phyloP scores from a whole-genome alignment of 1,140 invertebrate species.

The Procambarus virginalis region DNA sequence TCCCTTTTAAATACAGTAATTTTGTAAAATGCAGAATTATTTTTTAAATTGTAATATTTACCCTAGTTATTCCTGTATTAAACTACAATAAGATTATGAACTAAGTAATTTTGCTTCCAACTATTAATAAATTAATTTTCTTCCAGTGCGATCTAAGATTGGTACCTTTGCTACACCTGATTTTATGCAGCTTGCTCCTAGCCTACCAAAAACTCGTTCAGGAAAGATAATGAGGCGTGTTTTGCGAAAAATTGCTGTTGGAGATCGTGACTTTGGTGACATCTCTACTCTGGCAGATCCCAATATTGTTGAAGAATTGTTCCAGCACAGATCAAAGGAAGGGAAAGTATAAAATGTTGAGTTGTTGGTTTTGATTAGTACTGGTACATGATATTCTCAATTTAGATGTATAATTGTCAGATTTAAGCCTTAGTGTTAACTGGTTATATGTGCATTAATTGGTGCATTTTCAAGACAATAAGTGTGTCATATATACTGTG shows the following conservation, averaged over 20 bases:
- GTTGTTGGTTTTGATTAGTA: neutral
- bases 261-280: slow-evolving; percentile 92
- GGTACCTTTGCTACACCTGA: slow-evolving; percentile 98
- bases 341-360: slow-evolving; percentile 10
- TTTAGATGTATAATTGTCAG: neutral
- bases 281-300: slow-evolving; percentile 84
- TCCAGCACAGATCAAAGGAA: slow-evolving; percentile 72
- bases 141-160: slow-evolving; percentile 89
- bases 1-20: no score
- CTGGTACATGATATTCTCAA: neutral
- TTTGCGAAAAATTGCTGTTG: slow-evolving; percentile 92
- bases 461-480: neutral
- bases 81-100: no score
- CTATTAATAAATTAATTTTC: slow-evolving; percentile 7
- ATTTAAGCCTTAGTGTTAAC: slow-evolving; percentile 1
- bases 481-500: neutral
- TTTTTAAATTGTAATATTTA: no score
- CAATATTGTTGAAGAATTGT: slow-evolving; percentile 75
- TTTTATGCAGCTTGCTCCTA: slow-evolving; percentile 92
- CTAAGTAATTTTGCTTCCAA: no score
- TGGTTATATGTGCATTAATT: neutral
- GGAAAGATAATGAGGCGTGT: slow-evolving; percentile 99
- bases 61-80: no score
- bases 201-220: slow-evolving; percentile 96
- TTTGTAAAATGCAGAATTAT: no score